These are phyloP conservation scores for Polypterus senegalus DNA, from an alignment of 2,113 vertebrate genomes.

Conservation along the genomic window DNA sequence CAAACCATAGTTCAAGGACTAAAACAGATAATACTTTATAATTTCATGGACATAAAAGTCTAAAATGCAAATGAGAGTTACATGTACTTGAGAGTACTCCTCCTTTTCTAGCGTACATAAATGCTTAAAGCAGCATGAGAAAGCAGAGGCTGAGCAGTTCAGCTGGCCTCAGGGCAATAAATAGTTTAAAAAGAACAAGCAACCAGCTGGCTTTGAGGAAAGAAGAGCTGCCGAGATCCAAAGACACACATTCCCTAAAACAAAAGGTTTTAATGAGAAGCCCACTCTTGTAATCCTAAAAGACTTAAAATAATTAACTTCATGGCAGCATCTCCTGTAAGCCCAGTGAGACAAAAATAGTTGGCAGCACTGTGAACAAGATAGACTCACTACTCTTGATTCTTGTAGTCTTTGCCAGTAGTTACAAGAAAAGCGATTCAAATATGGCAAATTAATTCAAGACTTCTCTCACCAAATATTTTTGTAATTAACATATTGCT, in stretches of 20 bases:
- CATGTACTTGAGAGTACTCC: no score
- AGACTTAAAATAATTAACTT: constrained; percentile 6
- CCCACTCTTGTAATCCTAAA: not conserved
- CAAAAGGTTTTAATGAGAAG: not conserved
- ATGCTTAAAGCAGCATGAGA: not conserved
- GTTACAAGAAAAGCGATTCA: no score
- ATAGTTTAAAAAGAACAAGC: not conserved
- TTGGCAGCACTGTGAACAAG: not conserved
- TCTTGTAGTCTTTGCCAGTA: no score
- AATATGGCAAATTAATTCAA: no score
- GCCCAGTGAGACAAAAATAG: not conserved
- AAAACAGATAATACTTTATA: no score
- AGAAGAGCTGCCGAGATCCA: not conserved
- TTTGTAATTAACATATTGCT: no score
- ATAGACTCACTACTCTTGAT: no score
- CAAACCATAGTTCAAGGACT: no score
- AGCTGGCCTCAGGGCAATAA: not conserved
- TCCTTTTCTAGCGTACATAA: no score
- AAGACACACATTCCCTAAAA: not conserved
- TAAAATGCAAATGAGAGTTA: no score
- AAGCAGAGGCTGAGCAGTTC: not conserved
- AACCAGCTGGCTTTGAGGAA: not conserved
- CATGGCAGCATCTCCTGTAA: not conserved
- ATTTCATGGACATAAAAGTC: no score
- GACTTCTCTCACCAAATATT: no score